These are phyloP conservation scores for Hipposideros larvatus DNA, from an alignment of 2,797 vertebrate genomes.

Conservation along the genomic window DNA sequence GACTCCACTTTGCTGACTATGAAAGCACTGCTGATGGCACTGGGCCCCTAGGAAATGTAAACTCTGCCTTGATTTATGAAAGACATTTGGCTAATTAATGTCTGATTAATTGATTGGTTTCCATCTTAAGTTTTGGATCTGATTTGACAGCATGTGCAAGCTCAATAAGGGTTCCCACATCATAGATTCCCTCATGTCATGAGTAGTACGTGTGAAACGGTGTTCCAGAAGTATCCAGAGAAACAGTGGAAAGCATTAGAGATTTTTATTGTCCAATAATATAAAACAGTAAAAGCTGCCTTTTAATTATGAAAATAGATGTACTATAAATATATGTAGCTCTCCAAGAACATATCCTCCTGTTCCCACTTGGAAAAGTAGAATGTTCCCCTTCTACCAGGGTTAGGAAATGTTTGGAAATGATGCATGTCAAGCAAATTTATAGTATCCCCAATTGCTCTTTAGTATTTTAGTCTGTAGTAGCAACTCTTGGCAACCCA, in stretches of 20 bases:
- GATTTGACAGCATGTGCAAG: constrained; percentile 52
- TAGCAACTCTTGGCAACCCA: constrained; percentile 67
- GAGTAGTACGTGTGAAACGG: background rate
- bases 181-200: background rate
- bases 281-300: constrained; percentile 45
- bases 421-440: constrained; percentile 26
- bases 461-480: constrained; percentile 59
- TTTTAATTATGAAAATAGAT: constrained; percentile 55
- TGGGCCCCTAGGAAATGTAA: constrained; percentile 25
- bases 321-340: background rate
- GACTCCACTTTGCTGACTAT: background rate
- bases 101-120: constrained; percentile 24
- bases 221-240: constrained; percentile 2
- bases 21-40: constrained; percentile 1
- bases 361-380: background rate
- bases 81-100: constrained; percentile 50
- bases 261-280: constrained; percentile 49
- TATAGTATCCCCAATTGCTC: constrained; percentile 47
- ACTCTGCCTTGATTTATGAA: constrained; percentile 33
- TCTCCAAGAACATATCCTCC: constrained; percentile 29
- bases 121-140: constrained; percentile 43
- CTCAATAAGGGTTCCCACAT: background rate
- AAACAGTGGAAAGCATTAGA: constrained; percentile 47
- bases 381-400: background rate
- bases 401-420: constrained; percentile 62